Evolutionary conservation across 2,797 vertebrate species (phyloP).

Genomic region (Tenualosa ilisha): DNA sequence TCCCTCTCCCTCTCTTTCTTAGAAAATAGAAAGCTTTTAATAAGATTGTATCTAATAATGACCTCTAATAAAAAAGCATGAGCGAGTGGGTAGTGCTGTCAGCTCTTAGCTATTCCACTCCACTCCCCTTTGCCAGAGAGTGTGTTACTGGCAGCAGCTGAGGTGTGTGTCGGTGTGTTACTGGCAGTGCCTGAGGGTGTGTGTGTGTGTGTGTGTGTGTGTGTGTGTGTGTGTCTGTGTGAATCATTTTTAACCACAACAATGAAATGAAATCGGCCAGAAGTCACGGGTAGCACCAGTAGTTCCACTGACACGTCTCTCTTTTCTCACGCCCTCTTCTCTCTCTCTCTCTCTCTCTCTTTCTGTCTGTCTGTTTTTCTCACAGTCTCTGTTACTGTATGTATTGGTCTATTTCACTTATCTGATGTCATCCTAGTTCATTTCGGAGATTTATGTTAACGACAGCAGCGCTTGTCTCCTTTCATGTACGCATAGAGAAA

Average conservation of each 20-base stretch:
- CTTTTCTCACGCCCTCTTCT: not conserved
- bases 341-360: not conserved
- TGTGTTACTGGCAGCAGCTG: not conserved
- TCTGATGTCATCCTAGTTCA: not conserved
- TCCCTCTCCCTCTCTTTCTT: not conserved
- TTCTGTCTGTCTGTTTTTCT: not conserved
- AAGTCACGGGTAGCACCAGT: not conserved
- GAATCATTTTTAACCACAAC: slow-evolving; percentile 8
- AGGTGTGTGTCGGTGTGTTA: not conserved
- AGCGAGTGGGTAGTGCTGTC: not conserved
- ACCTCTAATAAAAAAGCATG: not conserved
- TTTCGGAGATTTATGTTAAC: not conserved
- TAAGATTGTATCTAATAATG: slow-evolving; percentile 6
- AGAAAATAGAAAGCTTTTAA: slow-evolving; percentile 13
- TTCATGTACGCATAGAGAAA: not conserved
- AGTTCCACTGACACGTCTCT: not conserved
- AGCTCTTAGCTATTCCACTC: not conserved
- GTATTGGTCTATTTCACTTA: too few relatives aligned
- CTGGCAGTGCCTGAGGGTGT: not conserved
- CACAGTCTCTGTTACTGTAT: not conserved
- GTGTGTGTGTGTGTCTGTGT: slow-evolving; percentile 2
- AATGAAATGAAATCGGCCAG: not conserved
- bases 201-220: not conserved
- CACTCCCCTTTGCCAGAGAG: not conserved
- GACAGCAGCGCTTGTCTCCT: not conserved